phyloP scores from a whole-genome alignment of 1,140 invertebrate species.

The Drosophila jambulina region DNA sequence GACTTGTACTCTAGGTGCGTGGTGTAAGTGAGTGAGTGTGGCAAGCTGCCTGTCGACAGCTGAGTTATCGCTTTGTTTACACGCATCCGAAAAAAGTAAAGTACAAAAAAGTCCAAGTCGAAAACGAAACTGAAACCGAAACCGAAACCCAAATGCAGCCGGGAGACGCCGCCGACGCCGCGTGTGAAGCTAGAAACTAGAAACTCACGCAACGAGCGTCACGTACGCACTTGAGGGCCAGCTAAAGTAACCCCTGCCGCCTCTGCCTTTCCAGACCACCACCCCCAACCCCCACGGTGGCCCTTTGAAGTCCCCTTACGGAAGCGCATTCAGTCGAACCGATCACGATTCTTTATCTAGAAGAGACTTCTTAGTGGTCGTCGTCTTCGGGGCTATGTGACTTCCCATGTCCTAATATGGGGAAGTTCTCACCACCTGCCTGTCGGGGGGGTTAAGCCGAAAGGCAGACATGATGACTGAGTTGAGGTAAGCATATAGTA shows the following conservation, averaged over 20 bases:
- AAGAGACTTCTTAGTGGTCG: slow-evolving; percentile 10
- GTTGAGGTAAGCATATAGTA: background rate
- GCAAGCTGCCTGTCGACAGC: slow-evolving; percentile 47
- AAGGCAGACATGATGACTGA: slow-evolving; percentile 1
- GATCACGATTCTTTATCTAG: slow-evolving; percentile 40
- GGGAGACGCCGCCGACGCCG: slow-evolving; percentile 3
- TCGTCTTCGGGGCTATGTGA: background rate
- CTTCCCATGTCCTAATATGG: background rate
- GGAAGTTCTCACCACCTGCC: slow-evolving; percentile 12
- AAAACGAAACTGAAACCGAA: slow-evolving; percentile 23
- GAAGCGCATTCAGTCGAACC: slow-evolving; percentile 41
- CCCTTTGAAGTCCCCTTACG: slow-evolving; percentile 41
- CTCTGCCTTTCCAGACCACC: background rate
- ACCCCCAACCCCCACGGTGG: slow-evolving; percentile 1
- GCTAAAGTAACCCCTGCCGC: slow-evolving; percentile 1
- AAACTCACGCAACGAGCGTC: slow-evolving; percentile 48
- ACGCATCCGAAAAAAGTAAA: slow-evolving; percentile 37
- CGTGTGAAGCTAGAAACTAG: slow-evolving; percentile 3
- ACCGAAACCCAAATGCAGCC: slow-evolving; percentile 4
- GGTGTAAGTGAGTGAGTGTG: slow-evolving; percentile 32
- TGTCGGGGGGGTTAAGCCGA: slow-evolving; percentile 14
- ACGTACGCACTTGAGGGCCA: slow-evolving; percentile 49
- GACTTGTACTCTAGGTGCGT: slow-evolving; percentile 4
- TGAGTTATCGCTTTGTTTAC: slow-evolving; percentile 65
- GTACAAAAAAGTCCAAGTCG: slow-evolving; percentile 1